phyloP scores from a whole-genome alignment of 1,140 invertebrate species.

The Pantala flavescens region DNA sequence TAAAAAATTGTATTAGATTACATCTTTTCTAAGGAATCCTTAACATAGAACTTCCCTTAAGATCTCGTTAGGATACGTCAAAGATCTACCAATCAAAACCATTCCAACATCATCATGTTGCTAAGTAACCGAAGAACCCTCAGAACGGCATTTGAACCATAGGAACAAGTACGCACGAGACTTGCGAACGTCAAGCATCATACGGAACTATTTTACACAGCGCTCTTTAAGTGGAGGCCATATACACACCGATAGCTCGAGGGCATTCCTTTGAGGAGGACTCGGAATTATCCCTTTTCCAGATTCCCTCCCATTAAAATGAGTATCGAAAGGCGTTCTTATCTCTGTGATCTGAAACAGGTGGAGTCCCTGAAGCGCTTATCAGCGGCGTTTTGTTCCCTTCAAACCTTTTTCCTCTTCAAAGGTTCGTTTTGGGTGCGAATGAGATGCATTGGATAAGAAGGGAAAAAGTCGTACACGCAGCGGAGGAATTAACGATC shows the following conservation, averaged over 20 bases:
- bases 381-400: background rate
- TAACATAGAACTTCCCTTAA: no score
- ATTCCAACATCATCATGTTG: no score
- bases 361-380: background rate
- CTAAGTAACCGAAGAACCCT: no score
- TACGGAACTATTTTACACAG: background rate
- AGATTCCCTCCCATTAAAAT: background rate
- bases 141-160: background rate
- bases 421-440: background rate
- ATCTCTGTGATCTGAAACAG: background rate
- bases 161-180: background rate
- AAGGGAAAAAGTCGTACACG: background rate
- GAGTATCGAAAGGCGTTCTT: background rate
- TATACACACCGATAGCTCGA: background rate
- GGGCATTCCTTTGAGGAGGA: background rate
- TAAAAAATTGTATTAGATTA: no score
- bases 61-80: no score
- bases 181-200: background rate
- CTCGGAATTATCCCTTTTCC: slow-evolving; percentile 5
- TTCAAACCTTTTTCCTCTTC: background rate
- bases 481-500: background rate
- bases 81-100: no score
- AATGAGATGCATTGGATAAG: background rate
- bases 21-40: no score
- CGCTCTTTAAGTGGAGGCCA: background rate